phyloP scores from a whole-genome alignment of 2,888 invertebrate species.

The Trissolcus brochymenae region DNA sequence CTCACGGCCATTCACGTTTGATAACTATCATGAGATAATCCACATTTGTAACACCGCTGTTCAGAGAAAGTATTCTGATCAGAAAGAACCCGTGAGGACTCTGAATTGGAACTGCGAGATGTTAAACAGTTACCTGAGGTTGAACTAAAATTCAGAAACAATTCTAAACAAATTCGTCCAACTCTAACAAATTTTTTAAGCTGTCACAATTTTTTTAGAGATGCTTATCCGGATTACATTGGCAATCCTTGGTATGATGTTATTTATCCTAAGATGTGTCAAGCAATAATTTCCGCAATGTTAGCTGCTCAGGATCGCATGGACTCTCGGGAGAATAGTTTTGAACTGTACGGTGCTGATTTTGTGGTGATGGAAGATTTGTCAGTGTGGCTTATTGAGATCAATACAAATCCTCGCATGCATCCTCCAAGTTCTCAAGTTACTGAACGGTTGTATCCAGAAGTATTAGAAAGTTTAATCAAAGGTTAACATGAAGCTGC shows the following conservation, averaged over 20 bases:
- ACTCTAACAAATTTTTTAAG: background rate
- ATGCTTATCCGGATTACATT: constrained; percentile 79
- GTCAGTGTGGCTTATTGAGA: constrained; percentile 93
- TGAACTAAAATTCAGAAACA: background rate
- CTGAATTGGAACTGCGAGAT: constrained; percentile 71
- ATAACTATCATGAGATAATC: constrained; percentile 88
- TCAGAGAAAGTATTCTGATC: constrained; percentile 83
- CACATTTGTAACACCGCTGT: constrained; percentile 85
- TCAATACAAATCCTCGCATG: constrained; percentile 93
- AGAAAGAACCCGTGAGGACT: constrained; percentile 35
- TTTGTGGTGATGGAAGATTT: constrained; percentile 92
- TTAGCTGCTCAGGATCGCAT: constrained; percentile 87
- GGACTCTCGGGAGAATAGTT: constrained; percentile 84
- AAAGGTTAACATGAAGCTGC: constrained; percentile 81
- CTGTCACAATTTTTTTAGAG: constrained; percentile 69
- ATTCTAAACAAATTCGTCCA: background rate
- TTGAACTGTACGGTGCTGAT: constrained; percentile 93
- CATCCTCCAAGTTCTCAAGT: constrained; percentile 86
- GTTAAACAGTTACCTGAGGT: constrained; percentile 74
- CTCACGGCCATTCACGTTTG: constrained; percentile 87
- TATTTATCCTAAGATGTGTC: constrained; percentile 91
- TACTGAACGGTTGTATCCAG: constrained; percentile 88
- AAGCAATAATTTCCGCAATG: constrained; percentile 88
- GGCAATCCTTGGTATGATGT: constrained; percentile 79
- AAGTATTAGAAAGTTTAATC: constrained; percentile 88